phyloP scores from a whole-genome alignment of 2,797 vertebrate genomes.

The Chloroceryle amazona region DNA sequence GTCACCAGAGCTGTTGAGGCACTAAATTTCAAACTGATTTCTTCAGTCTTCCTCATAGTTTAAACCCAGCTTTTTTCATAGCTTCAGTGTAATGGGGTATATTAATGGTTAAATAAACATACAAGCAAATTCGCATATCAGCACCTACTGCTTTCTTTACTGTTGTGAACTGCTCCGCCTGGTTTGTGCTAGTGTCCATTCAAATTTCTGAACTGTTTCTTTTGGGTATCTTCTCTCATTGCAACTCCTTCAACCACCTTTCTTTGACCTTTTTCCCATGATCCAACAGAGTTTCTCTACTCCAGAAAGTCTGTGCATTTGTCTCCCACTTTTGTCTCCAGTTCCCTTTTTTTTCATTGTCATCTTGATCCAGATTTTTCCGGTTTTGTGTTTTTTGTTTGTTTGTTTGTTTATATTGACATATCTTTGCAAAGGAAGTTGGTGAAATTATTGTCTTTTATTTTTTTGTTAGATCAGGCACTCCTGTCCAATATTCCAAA shows the following conservation, averaged over 20 bases:
- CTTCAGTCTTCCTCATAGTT: not conserved
- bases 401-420: not conserved
- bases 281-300: not conserved
- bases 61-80: not conserved
- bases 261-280: not conserved
- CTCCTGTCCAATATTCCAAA: not conserved
- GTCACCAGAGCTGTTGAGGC: not conserved
- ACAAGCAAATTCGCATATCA: not conserved
- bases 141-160: not conserved
- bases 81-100: not conserved
- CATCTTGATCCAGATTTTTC: not conserved
- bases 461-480: not conserved
- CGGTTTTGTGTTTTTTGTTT: not conserved
- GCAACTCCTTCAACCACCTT: not conserved
- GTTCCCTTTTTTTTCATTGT: not conserved
- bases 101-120: not conserved
- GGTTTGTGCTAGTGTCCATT: not conserved
- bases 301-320: not conserved
- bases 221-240: not conserved
- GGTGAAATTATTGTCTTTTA: not conserved
- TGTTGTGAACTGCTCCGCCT: not conserved
- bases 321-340: not conserved
- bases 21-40: not conserved
- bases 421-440: not conserved
- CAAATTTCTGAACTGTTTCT: not conserved